A percentile compares a stretch with the other conserved stretches of the same genome.
These are phyloP conservation scores for Lepidonotus clava DNA, from an alignment of 2,888 invertebrate genomes.

Conservation along the genomic window DNA sequence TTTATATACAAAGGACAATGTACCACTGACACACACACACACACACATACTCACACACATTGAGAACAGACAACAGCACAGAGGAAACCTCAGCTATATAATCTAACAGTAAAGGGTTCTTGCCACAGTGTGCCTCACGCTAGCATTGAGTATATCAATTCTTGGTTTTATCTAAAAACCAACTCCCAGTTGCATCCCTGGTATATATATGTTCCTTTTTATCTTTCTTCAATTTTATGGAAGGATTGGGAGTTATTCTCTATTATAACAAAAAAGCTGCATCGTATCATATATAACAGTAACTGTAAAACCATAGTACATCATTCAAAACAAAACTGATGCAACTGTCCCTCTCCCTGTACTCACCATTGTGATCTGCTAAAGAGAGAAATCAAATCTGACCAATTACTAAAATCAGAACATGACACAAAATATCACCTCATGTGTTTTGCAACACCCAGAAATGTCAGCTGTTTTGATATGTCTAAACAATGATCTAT, in stretches of 20 bases:
- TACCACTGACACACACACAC: slow-evolving; percentile 22
- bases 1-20: slow-evolving; percentile 41
- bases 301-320: too few relatives aligned
- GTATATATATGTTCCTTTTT: neutral
- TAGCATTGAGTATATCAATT: slow-evolving; percentile 30
- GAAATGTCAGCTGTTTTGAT: slow-evolving; percentile 17
- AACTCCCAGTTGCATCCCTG: neutral
- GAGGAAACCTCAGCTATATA: slow-evolving; percentile 1
- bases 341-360: neutral
- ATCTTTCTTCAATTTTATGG: too few relatives aligned
- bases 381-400: neutral
- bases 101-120: neutral
- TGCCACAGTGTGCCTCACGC: neutral
- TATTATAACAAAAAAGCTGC: too few relatives aligned
- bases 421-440: slow-evolving; percentile 37
- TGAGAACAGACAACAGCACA: slow-evolving; percentile 22
- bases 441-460: neutral
- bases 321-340: too few relatives aligned
- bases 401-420: too few relatives aligned
- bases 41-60: slow-evolving; percentile 29
- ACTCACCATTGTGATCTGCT: neutral
- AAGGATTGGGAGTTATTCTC: too few relatives aligned
- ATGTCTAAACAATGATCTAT: slow-evolving; percentile 26
- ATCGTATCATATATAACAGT: too few relatives aligned
- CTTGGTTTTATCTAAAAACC: neutral